Percentiles rank a stretch among this genome's conserved stretches.
Evolutionary conservation across 1,140 invertebrate species (phyloP).

Genomic region (Eueides isabella): DNA sequence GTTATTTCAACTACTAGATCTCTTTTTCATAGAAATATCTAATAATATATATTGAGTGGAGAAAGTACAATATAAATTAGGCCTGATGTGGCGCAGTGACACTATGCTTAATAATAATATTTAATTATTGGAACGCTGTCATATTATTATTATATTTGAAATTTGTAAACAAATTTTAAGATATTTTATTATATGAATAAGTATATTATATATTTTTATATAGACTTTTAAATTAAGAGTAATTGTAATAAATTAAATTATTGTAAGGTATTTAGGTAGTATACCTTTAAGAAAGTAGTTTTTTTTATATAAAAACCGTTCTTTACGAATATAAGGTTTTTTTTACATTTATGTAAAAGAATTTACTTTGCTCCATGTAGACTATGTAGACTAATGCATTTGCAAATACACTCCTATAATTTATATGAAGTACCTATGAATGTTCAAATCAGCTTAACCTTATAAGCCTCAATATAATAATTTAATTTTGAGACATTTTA

Average conservation of each 20-base stretch:
- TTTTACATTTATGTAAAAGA: not conserved
- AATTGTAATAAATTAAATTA: too few relatives aligned
- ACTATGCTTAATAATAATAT: too few relatives aligned
- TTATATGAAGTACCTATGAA: not conserved
- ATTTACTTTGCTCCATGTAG: not conserved
- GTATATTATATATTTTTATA: too few relatives aligned
- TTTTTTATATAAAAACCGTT: not conserved
- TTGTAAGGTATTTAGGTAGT: too few relatives aligned
- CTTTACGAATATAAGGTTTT: not conserved
- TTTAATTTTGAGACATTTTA: not conserved
- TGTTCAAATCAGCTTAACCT: not conserved
- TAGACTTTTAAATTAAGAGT: too few relatives aligned
- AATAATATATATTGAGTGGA: too few relatives aligned
- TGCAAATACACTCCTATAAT: not conserved
- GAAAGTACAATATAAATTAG: too few relatives aligned
- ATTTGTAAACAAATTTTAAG: too few relatives aligned
- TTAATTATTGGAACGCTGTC: too few relatives aligned
- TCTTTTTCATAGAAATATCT: not conserved
- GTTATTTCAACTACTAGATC: not conserved
- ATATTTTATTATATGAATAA: too few relatives aligned
- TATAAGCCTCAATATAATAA: not conserved
- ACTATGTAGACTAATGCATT: constrained; percentile 9
- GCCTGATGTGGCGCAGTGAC: too few relatives aligned
- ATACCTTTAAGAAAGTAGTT: not conserved
- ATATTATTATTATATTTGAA: too few relatives aligned